Evolutionary conservation across 2,888 invertebrate genomes (phyloP).

Genomic region (Hypomecis punctinalis): DNA sequence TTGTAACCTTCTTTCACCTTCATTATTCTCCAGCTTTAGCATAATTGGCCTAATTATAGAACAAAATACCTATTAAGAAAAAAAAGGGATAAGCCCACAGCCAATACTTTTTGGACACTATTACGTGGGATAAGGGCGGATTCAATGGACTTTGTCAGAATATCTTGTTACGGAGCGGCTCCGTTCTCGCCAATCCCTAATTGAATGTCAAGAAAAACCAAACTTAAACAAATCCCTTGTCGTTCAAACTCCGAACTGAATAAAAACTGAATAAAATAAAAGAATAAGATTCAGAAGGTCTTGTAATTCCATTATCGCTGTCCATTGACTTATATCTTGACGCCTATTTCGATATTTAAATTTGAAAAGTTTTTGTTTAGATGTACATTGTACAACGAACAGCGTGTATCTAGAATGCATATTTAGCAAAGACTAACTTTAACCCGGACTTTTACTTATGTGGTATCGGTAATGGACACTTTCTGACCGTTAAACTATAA

Average conservation of each 20-base stretch:
- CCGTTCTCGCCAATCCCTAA: slow-evolving; percentile 44
- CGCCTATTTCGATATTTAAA: background rate
- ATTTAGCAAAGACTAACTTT: too few relatives aligned
- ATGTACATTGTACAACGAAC: background rate
- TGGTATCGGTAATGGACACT: too few relatives aligned
- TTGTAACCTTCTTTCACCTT: background rate
- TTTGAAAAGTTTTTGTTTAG: background rate
- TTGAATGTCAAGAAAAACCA: slow-evolving; percentile 46
- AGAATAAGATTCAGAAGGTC: slow-evolving; percentile 26
- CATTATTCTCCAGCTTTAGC: slow-evolving; percentile 15
- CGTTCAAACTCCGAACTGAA: slow-evolving; percentile 28
- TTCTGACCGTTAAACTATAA: too few relatives aligned
- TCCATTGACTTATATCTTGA: background rate
- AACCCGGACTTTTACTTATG: too few relatives aligned
- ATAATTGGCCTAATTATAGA: slow-evolving; percentile 37
- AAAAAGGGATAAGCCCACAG: slow-evolving; percentile 39
- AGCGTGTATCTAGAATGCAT: background rate
- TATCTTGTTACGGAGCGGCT: slow-evolving; percentile 44
- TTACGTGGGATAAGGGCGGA: slow-evolving; percentile 47
- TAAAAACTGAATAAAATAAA: too few relatives aligned
- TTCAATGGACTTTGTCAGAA: slow-evolving; percentile 43
- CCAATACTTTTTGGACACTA: slow-evolving; percentile 43
- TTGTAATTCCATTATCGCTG: slow-evolving; percentile 29
- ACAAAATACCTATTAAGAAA: slow-evolving; percentile 40
- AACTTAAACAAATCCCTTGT: slow-evolving; percentile 36